Evolutionary conservation across 2,113 vertebrate species (phyloP).

Genomic region (Calidris pugnax): DNA sequence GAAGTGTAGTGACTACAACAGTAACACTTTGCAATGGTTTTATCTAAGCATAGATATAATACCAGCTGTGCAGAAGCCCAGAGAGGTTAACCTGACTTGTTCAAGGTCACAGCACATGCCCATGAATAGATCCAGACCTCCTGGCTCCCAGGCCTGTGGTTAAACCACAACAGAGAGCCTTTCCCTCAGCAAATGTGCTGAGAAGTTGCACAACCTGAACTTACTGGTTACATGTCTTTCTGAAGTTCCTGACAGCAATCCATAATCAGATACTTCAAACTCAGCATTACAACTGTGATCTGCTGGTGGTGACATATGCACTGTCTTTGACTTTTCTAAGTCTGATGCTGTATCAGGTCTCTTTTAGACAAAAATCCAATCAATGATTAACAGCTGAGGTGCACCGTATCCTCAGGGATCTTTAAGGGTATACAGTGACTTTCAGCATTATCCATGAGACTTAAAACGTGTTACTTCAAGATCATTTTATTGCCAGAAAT

Average conservation of each 20-base stretch:
- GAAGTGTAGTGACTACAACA: not conserved
- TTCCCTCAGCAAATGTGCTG: slow-evolving; percentile 30
- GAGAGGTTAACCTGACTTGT: not conserved
- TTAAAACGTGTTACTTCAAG: not conserved
- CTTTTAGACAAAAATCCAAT: not conserved
- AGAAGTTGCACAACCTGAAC: slow-evolving; percentile 30
- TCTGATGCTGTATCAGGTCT: not conserved
- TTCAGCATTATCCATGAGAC: not conserved
- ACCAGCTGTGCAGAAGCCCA: not conserved
- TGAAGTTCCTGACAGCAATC: slow-evolving; percentile 27
- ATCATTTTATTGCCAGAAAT: not conserved
- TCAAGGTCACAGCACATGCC: not conserved
- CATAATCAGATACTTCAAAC: slow-evolving; percentile 14
- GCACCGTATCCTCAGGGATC: not conserved
- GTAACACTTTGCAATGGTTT: not conserved
- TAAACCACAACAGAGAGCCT: not conserved
- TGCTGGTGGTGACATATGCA: not conserved
- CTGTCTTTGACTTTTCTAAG: not conserved
- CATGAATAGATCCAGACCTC: slow-evolving; percentile 18
- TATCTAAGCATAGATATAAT: not conserved
- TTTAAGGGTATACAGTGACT: not conserved
- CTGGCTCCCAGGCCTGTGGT: slow-evolving; percentile 14
- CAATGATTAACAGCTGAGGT: not conserved
- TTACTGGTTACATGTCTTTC: not conserved
- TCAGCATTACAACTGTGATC: not conserved